Evolutionary conservation across 2,797 vertebrate genomes (phyloP), one percentile per base, ranked within the genome.

Genomic region (Sebastes itinus): DNA sequence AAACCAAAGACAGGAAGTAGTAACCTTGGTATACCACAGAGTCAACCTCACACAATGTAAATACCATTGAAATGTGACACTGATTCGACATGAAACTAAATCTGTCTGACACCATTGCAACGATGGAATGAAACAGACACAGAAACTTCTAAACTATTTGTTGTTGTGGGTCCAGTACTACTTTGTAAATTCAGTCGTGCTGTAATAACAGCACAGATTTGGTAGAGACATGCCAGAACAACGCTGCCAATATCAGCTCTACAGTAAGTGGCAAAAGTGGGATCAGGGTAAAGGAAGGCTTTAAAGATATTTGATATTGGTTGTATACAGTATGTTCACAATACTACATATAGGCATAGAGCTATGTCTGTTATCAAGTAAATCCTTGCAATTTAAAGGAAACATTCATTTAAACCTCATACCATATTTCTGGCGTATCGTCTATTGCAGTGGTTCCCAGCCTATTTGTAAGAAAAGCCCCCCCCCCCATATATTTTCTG

Each of bases 181-280:
- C 85, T 86, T 72, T 86, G 79, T 72, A 54, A 67, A 77, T 62
- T 73, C 72, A 42, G 78, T 73, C 25, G 55, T 68, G 75, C 63
- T 81, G 66, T 73, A 82, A 72, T 89, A 88, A 80, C 93, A 89
- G 90, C 90, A 92, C 92, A 93, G 90, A 92, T 82, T 93, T 88
- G 84, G 81, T 83, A 80, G 78, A 81, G 87, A 87, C 62, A 75
- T 79, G 88, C 91, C 90, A 92, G 68, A 64, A 85, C 67, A 58
- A 4, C 20, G 46, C 60, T 33, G 83, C 72, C 77, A 84, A 59
- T 73, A 58, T 73, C 67, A 72, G 72, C 62, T 83, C 69, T 35
- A 87, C 70, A 60, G 23, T 32, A 67, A 66, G 22, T 52, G 10
- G 52, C 9, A 77, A 80, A 52, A 84, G 46, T 71, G 72, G 46